phyloP scores from a whole-genome alignment of 2,113 vertebrate genomes.

The Salvelinus namaycush region DNA sequence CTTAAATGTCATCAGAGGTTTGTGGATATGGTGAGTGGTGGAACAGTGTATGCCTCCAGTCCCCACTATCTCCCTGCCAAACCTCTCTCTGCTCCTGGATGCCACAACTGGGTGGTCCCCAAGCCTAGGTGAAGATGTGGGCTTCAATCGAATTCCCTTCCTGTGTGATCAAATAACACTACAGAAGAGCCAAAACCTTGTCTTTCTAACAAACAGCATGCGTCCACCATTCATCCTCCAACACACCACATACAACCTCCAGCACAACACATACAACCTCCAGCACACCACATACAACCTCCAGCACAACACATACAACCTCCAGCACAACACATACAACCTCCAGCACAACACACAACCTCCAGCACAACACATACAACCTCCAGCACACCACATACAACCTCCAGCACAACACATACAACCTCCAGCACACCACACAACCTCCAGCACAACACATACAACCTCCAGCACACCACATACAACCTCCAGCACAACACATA shows the following conservation, averaged over 20 bases:
- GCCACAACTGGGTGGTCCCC: slow-evolving; percentile 39
- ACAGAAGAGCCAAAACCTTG: slow-evolving; percentile 34
- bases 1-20: slow-evolving; percentile 13
- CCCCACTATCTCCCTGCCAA: slow-evolving; percentile 12
- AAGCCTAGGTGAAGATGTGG: slow-evolving; percentile 22
- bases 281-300: too few species aligned
- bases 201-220: slow-evolving; percentile 45
- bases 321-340: not conserved
- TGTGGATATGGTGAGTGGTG: slow-evolving; percentile 10
- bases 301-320: not conserved
- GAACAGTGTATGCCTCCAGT: not conserved
- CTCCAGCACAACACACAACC: not conserved
- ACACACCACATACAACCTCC: not conserved
- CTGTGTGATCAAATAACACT: slow-evolving; percentile 45
- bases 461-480: not conserved
- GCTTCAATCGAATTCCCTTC: slow-evolving; percentile 50
- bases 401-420: too few species aligned
- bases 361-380: too few species aligned
- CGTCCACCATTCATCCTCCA: not conserved
- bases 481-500: too few species aligned
- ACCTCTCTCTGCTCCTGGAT: slow-evolving; percentile 8
- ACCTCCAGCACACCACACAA: too few species aligned
- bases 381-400: not conserved
- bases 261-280: not conserved
- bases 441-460: too few species aligned